Percentiles rank a stretch among this genome's conserved stretches.
phyloP scores from a whole-genome alignment of 2,113 vertebrate genomes.

The Upupa epops region DNA sequence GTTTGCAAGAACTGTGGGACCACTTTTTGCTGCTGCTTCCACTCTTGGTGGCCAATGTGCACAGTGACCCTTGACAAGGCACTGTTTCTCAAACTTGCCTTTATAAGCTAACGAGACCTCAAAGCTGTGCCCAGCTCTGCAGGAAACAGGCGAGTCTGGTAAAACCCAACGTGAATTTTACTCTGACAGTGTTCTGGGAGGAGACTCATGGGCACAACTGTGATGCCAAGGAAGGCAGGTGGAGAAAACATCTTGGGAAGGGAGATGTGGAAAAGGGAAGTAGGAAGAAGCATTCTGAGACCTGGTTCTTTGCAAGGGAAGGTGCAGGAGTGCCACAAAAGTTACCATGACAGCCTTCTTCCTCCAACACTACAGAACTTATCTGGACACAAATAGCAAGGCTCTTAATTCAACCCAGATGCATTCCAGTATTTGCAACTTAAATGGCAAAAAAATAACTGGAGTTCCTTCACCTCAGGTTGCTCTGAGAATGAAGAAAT shows the following conservation, averaged over 20 bases:
- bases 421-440: no score
- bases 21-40: background rate
- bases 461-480: no score
- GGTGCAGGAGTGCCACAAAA: background rate
- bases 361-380: no score
- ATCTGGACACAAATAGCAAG: no score
- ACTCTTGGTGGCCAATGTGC: background rate
- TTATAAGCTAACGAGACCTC: background rate
- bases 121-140: background rate
- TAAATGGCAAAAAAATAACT: no score
- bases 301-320: background rate
- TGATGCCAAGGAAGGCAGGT: background rate
- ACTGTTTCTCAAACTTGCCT: background rate
- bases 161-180: background rate
- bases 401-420: no score
- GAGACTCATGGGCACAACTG: background rate
- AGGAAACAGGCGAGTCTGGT: background rate
- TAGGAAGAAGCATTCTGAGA: background rate
- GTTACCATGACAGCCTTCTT: no score
- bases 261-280: background rate
- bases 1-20: background rate
- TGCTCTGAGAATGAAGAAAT: no score
- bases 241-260: background rate
- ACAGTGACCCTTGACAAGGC: fast-evolving
- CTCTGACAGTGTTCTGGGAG: background rate